Evolutionary conservation across 2,888 invertebrate genomes (phyloP), one percentile per base, ranked within the genome.

Genomic region (Pedicia rivosa): DNA sequence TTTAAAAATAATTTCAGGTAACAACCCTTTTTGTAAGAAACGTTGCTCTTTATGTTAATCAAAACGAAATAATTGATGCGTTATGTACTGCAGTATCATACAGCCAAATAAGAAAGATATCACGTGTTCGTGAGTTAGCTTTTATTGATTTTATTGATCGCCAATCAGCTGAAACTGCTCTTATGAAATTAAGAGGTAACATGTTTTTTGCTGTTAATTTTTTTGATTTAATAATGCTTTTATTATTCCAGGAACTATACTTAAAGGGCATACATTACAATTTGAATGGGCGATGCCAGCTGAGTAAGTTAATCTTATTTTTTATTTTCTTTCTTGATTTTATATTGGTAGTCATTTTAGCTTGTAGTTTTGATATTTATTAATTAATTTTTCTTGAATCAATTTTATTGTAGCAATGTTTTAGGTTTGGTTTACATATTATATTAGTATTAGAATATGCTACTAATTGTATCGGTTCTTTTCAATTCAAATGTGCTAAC

Each of bases 271-370:
- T 12, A 40, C 44, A 3, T 42, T 54, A 12, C 42, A 46, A 2
- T 38, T 54, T 22, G 52, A 54, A 38, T 55, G 53, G 54, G 52
- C 52, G 7, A 48, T 50, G 19, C 53, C 53, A 1, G 49, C 47
- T 31, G 44, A 48, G 53, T 54, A 48, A 47, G 48, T 43, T 34
- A 25, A 24, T 24, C 17, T 8, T 16, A n/a, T 27, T 19, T 7
- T n/a, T n/a, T n/a, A n/a, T n/a, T n/a, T n/a, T n/a, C n/a, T n/a
- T n/a, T n/a, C n/a, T n/a, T n/a, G n/a, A n/a, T n/a, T n/a, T n/a
- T n/a, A n/a, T n/a, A n/a, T n/a, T n/a, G n/a, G n/a, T n/a, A n/a
- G n/a, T 8, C 13, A 14, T 29, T 14, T 16, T 16, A 29, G 5
- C 14, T 13, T 13, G 25, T 38, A 13, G 1, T 16, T 22, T 28